phyloP scores from a whole-genome alignment of 2,797 vertebrate species.

The Xenentodon cancila region DNA sequence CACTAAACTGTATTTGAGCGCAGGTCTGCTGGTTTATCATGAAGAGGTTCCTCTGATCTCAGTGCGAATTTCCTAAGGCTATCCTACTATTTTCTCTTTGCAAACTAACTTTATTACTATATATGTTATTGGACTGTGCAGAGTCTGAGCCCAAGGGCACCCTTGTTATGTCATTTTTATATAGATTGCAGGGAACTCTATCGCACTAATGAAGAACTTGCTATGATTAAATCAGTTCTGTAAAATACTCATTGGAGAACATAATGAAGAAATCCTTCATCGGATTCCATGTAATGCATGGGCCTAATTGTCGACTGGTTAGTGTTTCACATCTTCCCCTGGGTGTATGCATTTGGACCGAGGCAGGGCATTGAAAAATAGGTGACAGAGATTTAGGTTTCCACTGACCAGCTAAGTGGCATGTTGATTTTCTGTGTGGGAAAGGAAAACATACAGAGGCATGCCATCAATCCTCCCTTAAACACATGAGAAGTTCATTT shows the following conservation, averaged over 20 bases:
- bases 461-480: slow-evolving; percentile 3
- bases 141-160: slow-evolving; percentile 38
- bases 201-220: slow-evolving; percentile 53
- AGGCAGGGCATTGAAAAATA: slow-evolving; percentile 41
- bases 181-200: slow-evolving; percentile 36
- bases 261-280: slow-evolving; percentile 67
- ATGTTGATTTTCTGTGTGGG: slow-evolving; percentile 25
- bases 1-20: background rate
- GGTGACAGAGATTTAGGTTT: slow-evolving; percentile 21
- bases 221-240: slow-evolving; percentile 66
- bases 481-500: slow-evolving; percentile 5
- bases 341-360: slow-evolving; percentile 37
- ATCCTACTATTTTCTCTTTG: slow-evolving; percentile 7
- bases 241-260: slow-evolving; percentile 53
- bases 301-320: slow-evolving; percentile 62
- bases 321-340: slow-evolving; percentile 52
- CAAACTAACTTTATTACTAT: slow-evolving; percentile 43
- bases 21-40: slow-evolving; percentile 27
- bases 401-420: slow-evolving; percentile 26
- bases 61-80: slow-evolving; percentile 33
- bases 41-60: slow-evolving; percentile 27
- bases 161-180: slow-evolving; percentile 34
- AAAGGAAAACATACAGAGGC: background rate
- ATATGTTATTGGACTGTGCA: slow-evolving; percentile 32
- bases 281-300: slow-evolving; percentile 33